Percentiles rank a stretch among this genome's conserved stretches.
These are phyloP conservation scores for Notamacropus eugenii DNA, from an alignment of 2,797 vertebrate species.

Conservation along the genomic window DNA sequence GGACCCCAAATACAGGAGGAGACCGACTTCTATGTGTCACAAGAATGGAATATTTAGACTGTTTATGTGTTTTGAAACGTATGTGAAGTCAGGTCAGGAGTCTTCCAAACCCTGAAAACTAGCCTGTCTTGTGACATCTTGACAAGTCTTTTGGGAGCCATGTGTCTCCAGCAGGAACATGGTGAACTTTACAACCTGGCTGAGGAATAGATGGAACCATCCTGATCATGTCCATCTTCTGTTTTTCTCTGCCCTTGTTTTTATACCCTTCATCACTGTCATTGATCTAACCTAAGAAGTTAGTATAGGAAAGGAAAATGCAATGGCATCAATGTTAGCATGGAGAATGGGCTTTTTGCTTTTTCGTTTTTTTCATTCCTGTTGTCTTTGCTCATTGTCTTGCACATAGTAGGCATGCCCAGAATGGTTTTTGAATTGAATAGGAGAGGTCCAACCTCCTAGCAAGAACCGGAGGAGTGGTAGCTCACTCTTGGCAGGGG, in stretches of 20 bases:
- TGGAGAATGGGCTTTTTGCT: conserved; percentile 32
- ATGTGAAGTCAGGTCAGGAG: conserved; percentile 33
- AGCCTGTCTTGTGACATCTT: conserved; percentile 52
- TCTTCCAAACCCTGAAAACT: conserved; percentile 37
- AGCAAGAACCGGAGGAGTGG: neutral
- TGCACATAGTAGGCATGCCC: neutral
- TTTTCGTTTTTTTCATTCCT: neutral
- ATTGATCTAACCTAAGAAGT: conserved; percentile 57
- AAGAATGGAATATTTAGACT: conserved; percentile 56
- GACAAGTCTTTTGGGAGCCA: conserved; percentile 45
- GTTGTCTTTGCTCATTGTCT: neutral
- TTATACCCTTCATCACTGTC: conserved; percentile 37
- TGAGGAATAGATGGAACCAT: neutral
- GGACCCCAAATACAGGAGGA: neutral
- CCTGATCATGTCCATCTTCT: conserved; percentile 31
- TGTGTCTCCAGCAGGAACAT: conserved; percentile 49
- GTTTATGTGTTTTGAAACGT: conserved; percentile 66
- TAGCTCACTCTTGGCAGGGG: neutral
- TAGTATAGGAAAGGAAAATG: conserved; percentile 45
- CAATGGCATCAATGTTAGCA: conserved; percentile 6
- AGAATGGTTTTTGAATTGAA: neutral
- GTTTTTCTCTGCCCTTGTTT: conserved; percentile 43
- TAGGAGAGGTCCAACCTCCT: neutral
- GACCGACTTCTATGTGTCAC: conserved; percentile 12
- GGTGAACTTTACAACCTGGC: conserved; percentile 26